A percentile compares a stretch with the other conserved stretches of the same genome.
phyloP scores from a whole-genome alignment of 2,113 vertebrate species.

The Cinclus mexicanus region DNA sequence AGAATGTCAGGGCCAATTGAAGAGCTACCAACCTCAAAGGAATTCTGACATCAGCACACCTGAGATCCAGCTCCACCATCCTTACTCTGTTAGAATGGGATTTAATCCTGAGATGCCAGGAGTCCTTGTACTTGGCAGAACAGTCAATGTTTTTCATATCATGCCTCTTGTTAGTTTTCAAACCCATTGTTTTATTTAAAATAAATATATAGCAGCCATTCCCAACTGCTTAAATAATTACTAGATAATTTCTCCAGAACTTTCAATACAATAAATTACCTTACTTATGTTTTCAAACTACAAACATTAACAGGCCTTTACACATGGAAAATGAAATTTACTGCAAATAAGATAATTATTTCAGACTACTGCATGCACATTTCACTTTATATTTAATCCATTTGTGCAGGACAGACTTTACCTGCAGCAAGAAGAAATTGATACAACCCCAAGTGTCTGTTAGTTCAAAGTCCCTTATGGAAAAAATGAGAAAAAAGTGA shows the following conservation, averaged over 20 bases:
- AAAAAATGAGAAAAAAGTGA: not conserved
- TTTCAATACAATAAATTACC: not conserved
- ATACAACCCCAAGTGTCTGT: not conserved
- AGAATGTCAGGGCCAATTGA: not conserved
- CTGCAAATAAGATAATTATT: not conserved
- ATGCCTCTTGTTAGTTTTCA: not conserved
- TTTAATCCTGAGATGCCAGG: not conserved
- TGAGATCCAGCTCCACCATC: not conserved
- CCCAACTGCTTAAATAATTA: not conserved
- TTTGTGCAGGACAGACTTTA: not conserved
- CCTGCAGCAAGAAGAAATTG: not conserved
- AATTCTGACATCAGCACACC: not conserved
- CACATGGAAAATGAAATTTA: not conserved
- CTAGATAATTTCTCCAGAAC: not conserved
- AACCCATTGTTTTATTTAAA: not conserved
- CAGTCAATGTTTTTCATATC: not conserved
- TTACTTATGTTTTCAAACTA: not conserved
- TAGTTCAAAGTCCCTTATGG: not conserved
- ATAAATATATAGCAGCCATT: not conserved
- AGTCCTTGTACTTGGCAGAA: not conserved
- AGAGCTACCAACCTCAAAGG: not conserved
- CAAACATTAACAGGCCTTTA: not conserved
- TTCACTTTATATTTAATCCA: not conserved
- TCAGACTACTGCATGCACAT: not conserved
- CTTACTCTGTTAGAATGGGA: not conserved